Base-by-base conservation (phyloP, 2,113 vertebrate species). In the Anthoscopus minutus region DNA sequence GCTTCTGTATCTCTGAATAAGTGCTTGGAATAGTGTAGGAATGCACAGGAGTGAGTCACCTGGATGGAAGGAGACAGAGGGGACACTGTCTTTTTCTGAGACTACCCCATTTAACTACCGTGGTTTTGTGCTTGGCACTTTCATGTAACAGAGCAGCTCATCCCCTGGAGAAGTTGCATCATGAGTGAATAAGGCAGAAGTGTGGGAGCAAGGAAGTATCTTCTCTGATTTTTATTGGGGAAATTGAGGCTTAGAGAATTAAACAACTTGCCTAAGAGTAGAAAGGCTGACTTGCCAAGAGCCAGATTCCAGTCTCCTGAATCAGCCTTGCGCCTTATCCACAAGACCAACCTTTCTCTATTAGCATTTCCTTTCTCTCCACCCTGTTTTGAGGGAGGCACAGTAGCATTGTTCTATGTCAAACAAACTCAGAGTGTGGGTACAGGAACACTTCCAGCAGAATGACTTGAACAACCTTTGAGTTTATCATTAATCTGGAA, bases 341-440 rank as follows among this genome's bases (percentile, higher is more conserved):
- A 71, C 78, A 74, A 71, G 87, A 83, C 93, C 89, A 90, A 82
- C 93, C 71, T 92, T 91, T 92, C 80, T 73, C 64, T 88, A 56
- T 92, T 92, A 94, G 64, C 80, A 72, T 81, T 97, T 94, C 86
- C 81, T 94, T 92, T 96, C 92, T 73, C 96, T 96, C 94, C 96
- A 87, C 95, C 95, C 95, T 86, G n/a, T 81, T 92, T 60, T 84
- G 80, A 94, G 95, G 83, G 60, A 94, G 88, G 92, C 56, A 81
- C 38, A 11, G 83, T 48, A 56, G 40, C 65, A 67, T 86, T 95
- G 86, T 93, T 95, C 81, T 53, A 4, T 70, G 71, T 93, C 71
- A 90, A 89, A 77, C 88, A 94, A 89, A 58, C 79, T 91, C 31
- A 3, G 73, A 88, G 69, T 22, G 18, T 15, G 35, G 35, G 40